Percentiles rank a stretch among this genome's conserved stretches.
These are phyloP conservation scores for Rhabdornis inornatus DNA, from an alignment of 2,113 vertebrate genomes.

Conservation along the genomic window DNA sequence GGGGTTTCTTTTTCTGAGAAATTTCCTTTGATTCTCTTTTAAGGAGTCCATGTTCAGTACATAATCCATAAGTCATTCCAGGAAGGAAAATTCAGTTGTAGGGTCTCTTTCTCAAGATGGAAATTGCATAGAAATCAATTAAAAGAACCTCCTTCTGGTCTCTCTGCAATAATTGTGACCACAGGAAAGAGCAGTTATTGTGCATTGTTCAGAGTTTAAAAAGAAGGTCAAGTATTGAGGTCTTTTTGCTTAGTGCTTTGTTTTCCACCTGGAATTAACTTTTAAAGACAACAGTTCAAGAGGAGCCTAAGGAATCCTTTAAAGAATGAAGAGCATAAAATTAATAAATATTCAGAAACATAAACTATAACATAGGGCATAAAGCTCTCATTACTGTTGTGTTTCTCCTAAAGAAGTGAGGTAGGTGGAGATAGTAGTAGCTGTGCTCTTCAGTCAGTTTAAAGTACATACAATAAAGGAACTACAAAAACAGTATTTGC, in stretches of 20 bases:
- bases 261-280: constrained; percentile 29
- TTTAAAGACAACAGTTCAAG: not conserved
- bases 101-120: not conserved
- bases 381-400: not conserved
- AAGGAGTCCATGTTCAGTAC: not conserved
- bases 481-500: not conserved
- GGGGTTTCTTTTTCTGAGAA: not conserved
- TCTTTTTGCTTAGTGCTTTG: not conserved
- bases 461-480: not conserved
- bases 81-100: constrained; percentile 11
- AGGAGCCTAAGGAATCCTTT: not conserved
- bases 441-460: not conserved
- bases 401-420: not conserved
- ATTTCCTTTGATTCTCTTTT: constrained; percentile 8
- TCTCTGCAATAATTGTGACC: not conserved
- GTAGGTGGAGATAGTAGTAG: not conserved
- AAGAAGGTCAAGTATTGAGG: not conserved
- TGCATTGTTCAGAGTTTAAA: constrained; percentile 12
- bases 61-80: not conserved
- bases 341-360: not conserved
- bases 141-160: not conserved
- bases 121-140: not conserved
- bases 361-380: not conserved
- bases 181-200: constrained; percentile 9
- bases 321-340: not conserved